Evolutionary conservation across 2,113 vertebrate genomes (phyloP).

Genomic region (Accipiter virgatus): DNA sequence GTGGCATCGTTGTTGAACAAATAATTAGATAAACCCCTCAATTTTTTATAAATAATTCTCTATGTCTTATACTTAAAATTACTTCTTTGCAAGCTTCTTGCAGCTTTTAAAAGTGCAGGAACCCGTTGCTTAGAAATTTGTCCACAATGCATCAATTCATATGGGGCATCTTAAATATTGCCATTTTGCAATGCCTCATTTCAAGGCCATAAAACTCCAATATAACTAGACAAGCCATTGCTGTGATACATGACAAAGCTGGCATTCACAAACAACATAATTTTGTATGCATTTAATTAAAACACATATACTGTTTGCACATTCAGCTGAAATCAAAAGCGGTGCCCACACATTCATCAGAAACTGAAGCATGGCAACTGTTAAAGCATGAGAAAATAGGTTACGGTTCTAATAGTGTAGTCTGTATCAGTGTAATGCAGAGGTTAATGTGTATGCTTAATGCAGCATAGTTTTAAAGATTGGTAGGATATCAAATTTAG

Average conservation of each 20-base stretch:
- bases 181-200: conserved; percentile 5
- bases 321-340: not conserved
- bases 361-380: not conserved
- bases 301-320: not conserved
- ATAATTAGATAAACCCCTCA: not conserved
- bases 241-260: not conserved
- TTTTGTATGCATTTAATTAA: conserved; percentile 27
- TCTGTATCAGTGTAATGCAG: not conserved
- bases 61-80: not conserved
- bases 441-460: not conserved
- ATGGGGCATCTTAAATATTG: not conserved
- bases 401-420: not conserved
- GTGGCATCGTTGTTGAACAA: not conserved
- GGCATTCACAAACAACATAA: not conserved
- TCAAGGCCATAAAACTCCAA: conserved; percentile 4
- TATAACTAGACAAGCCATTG: not conserved
- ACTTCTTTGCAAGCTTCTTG: not conserved
- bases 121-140: not conserved
- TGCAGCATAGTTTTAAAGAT: not conserved
- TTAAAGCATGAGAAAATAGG: not conserved
- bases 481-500: not conserved
- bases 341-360: not conserved
- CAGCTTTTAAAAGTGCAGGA: not conserved
- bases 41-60: not conserved
- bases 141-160: not conserved